Evolutionary conservation across 2,797 vertebrate species (phyloP).

Genomic region (Capromys pilorides): DNA sequence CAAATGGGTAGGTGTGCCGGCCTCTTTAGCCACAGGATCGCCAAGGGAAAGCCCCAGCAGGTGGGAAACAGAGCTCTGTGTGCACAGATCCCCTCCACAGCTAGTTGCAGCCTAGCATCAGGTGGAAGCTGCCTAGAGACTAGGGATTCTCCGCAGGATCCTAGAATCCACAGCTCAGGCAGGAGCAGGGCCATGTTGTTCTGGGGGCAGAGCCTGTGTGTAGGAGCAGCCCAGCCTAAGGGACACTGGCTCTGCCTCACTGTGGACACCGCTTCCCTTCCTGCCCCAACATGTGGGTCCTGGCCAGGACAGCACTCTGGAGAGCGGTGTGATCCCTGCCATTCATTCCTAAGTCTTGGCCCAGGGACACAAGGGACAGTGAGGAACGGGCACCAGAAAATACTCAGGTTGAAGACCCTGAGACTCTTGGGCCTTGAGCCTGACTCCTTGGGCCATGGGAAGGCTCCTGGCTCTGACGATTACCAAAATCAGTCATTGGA

Average conservation of each 20-base stretch:
- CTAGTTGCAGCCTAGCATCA: not conserved
- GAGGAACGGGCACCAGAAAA: not conserved
- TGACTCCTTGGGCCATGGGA: not conserved
- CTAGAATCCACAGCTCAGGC: not conserved
- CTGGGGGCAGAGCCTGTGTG: not conserved
- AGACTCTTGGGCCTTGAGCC: not conserved
- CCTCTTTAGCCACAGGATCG: not conserved
- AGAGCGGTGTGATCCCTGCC: not conserved
- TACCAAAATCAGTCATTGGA: not conserved
- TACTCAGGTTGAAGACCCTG: not conserved
- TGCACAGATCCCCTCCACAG: not conserved
- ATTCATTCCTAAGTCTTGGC: not conserved
- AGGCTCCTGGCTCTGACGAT: not conserved
- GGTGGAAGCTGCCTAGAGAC: no score
- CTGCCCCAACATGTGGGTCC: not conserved
- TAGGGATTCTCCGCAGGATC: accelerated
- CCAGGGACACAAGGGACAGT: not conserved
- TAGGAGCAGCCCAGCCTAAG: not conserved
- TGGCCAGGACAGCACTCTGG: not conserved
- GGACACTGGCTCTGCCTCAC: not conserved
- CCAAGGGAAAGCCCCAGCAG: not conserved
- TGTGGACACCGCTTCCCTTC: not conserved
- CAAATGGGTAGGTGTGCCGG: not conserved
- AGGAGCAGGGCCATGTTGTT: not conserved
- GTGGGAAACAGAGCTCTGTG: not conserved